A percentile compares a stretch with the other conserved stretches of the same genome.
Conservation (phyloP, 2,888 invertebrate genomes). For the Scaptomyza polygonia region DNA sequence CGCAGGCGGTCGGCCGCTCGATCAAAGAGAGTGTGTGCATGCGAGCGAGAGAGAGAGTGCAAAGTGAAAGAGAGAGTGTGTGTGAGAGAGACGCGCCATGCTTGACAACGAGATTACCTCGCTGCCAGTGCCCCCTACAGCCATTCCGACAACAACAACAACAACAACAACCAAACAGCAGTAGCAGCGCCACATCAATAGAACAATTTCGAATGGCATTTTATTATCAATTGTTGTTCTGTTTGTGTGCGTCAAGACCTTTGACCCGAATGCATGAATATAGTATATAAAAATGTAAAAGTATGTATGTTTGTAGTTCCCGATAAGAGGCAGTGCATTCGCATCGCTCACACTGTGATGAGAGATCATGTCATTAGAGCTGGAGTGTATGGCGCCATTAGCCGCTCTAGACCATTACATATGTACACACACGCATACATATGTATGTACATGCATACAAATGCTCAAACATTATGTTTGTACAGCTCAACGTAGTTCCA, state of each 20-base stretch:
- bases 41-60: constrained; percentile 1
- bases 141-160: background rate
- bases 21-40: background rate
- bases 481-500: constrained; percentile 35
- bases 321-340: constrained; percentile 40
- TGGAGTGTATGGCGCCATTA: constrained; percentile 4
- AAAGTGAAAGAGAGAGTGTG: background rate
- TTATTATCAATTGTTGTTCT: constrained; percentile 53
- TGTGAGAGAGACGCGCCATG: constrained; percentile 24
- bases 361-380: constrained; percentile 39
- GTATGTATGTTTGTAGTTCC: background rate
- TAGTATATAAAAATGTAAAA: background rate
- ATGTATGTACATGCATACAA: background rate
- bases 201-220: constrained; percentile 19
- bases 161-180: background rate
- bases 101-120: constrained; percentile 73
- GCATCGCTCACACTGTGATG: constrained; percentile 3
- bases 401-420: background rate
- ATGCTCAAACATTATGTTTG: too few species aligned
- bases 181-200: background rate
- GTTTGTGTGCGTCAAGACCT: constrained; percentile 45
- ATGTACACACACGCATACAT: background rate
- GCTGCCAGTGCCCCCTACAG: background rate
- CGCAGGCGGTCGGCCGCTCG: constrained; percentile 8
- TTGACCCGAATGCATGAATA: constrained; percentile 33